phyloP scores from a whole-genome alignment of 2,113 vertebrate genomes.

The Oostethus manadensis region DNA sequence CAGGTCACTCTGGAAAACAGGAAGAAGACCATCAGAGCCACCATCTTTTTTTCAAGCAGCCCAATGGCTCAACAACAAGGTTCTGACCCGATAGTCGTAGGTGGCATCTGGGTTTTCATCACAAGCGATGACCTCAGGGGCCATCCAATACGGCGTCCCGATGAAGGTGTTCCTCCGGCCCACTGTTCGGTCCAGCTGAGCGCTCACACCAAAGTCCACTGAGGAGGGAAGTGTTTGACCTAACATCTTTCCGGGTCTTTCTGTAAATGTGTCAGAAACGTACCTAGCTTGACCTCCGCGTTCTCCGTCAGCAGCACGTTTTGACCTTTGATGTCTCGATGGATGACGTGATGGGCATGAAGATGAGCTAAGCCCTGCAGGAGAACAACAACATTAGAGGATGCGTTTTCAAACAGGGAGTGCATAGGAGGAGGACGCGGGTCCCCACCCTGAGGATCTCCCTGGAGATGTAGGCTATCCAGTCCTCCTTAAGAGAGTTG shows the following conservation, averaged over 20 bases:
- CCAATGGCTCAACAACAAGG: too few species aligned
- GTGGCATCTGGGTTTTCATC: constrained; percentile 98
- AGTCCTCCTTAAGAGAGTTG: constrained; percentile 95
- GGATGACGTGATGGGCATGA: constrained; percentile 96
- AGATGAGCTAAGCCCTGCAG: constrained; percentile 90
- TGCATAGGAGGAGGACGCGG: not conserved
- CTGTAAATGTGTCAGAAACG: constrained; percentile 16
- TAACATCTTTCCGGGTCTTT: too few species aligned
- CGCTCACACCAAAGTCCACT: constrained; percentile 98
- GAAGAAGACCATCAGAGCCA: not conserved
- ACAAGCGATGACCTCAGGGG: constrained; percentile 96
- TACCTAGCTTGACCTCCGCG: constrained; percentile 96
- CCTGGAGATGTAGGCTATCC: constrained; percentile 98
- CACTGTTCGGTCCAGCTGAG: constrained; percentile 94
- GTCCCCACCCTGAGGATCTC: constrained; percentile 83
- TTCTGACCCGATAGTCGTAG: constrained; percentile 93
- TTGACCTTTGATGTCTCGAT: constrained; percentile 97
- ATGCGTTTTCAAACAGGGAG: not conserved
- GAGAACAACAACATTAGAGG: not conserved
- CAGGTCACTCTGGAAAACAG: constrained; percentile 86
- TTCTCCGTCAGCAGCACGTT: constrained; percentile 97
- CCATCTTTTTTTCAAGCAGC: not conserved
- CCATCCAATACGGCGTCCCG: constrained; percentile 98
- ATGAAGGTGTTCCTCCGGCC: constrained; percentile 97
- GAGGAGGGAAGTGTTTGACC: not conserved